These are phyloP conservation scores for Piaya cayana DNA, from an alignment of 2,113 vertebrate genomes.

Conservation along the genomic window DNA sequence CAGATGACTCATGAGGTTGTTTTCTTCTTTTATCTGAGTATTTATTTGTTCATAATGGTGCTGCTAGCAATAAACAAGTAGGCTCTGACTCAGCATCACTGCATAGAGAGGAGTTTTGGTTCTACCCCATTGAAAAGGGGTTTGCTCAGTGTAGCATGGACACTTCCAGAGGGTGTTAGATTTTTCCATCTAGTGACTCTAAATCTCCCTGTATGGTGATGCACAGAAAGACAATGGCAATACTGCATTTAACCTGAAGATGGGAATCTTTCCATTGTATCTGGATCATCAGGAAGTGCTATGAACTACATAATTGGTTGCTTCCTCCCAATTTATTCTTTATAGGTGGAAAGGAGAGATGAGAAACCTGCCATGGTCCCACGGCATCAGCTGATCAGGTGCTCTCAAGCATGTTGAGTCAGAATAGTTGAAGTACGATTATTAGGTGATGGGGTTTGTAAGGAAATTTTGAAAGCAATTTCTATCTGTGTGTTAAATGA, in stretches of 20 bases:
- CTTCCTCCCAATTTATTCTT: not conserved
- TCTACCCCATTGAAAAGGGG: not conserved
- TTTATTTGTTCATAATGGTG: not conserved
- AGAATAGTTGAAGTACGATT: not conserved
- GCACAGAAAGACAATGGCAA: not conserved
- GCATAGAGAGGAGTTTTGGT: not conserved
- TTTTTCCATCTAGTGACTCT: not conserved
- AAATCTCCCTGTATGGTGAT: not conserved
- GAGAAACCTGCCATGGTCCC: not conserved
- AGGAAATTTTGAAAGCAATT: not conserved
- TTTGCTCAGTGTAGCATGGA: not conserved
- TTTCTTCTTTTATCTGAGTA: not conserved
- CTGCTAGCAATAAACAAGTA: not conserved
- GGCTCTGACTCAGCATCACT: not conserved
- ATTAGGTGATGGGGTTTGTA: not conserved
- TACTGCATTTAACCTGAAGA: constrained; percentile 4
- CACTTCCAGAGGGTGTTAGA: not conserved
- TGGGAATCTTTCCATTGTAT: constrained; percentile 1
- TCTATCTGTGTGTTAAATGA: not conserved
- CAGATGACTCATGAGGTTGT: not conserved
- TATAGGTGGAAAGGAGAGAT: not conserved
- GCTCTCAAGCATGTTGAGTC: not conserved
- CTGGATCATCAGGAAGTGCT: not conserved
- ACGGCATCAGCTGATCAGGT: rapidly evolving
- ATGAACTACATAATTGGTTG: not conserved